Percentiles rank a stretch among this genome's conserved stretches.
These are phyloP conservation scores for Tragelaphus strepsiceros DNA, from an alignment of 2,113 vertebrate species.

Conservation along the genomic window DNA sequence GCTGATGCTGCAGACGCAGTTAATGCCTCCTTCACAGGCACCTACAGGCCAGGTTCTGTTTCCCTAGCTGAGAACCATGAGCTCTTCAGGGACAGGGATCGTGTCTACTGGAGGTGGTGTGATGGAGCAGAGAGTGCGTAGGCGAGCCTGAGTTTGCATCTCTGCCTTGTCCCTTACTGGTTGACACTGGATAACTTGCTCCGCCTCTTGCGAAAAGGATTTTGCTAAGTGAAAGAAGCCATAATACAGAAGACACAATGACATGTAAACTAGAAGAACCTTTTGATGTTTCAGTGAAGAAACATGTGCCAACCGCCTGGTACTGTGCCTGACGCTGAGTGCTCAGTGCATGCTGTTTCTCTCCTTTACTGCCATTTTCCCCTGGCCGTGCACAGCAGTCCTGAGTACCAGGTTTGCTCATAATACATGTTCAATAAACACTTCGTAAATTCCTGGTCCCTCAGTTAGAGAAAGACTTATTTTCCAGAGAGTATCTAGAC, in stretches of 20 bases:
- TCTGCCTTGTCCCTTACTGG: not conserved
- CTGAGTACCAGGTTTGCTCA: not conserved
- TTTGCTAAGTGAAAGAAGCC: not conserved
- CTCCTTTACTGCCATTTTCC: not conserved
- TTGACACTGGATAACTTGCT: not conserved
- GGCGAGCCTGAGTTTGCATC: not conserved
- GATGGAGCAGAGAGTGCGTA: not conserved
- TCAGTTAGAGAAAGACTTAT: not conserved
- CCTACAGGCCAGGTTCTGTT: not conserved
- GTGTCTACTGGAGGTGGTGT: not conserved
- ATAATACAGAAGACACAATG: not conserved
- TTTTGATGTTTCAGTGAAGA: not conserved
- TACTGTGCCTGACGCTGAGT: not conserved
- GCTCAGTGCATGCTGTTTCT: not conserved
- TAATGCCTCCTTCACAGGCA: not conserved
- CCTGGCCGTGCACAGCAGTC: not conserved
- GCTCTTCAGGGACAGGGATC: too few species aligned
- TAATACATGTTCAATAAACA: not conserved
- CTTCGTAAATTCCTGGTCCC: not conserved
- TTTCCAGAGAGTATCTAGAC: not conserved
- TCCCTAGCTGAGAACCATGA: not conserved
- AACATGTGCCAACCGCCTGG: not conserved
- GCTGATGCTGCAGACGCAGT: not conserved
- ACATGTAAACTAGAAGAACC: not conserved
- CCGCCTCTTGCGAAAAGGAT: not conserved